Conservation (phyloP, 2,113 vertebrate species). For the Procavia capensis region DNA sequence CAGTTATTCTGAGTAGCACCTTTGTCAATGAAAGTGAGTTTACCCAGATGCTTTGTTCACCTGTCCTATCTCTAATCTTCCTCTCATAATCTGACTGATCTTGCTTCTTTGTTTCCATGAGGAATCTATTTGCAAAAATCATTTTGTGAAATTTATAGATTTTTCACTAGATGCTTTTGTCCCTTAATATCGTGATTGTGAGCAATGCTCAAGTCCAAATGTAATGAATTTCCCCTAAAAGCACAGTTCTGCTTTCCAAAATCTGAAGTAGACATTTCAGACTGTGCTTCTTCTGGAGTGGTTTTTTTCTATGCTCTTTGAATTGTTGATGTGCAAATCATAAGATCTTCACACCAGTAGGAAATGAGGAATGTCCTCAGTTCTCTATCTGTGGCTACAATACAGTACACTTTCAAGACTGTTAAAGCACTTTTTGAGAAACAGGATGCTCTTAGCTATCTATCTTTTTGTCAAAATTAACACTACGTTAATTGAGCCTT, state of each 20-base stretch:
- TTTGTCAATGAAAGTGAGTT: background rate
- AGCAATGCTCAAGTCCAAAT: background rate
- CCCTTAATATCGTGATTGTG: background rate
- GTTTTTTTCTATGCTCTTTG: background rate
- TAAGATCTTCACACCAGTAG: background rate
- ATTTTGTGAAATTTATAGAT: background rate
- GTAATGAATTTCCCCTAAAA: background rate
- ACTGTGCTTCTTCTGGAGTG: background rate
- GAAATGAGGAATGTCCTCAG: background rate
- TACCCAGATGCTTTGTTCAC: background rate
- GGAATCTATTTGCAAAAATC: background rate
- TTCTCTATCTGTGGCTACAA: background rate
- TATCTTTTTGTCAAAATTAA: background rate
- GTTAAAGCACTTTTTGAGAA: background rate
- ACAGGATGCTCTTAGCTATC: background rate
- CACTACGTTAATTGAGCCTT: background rate
- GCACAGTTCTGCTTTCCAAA: background rate
- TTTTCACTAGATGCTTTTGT: background rate
- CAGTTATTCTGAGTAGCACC: background rate
- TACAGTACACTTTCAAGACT: background rate
- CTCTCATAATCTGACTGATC: background rate
- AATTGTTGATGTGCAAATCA: background rate
- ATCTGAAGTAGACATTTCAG: background rate
- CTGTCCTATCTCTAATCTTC: background rate
- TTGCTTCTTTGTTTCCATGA: background rate